phyloP scores from a whole-genome alignment of 1,140 invertebrate species.

The Maniola jurtina region DNA sequence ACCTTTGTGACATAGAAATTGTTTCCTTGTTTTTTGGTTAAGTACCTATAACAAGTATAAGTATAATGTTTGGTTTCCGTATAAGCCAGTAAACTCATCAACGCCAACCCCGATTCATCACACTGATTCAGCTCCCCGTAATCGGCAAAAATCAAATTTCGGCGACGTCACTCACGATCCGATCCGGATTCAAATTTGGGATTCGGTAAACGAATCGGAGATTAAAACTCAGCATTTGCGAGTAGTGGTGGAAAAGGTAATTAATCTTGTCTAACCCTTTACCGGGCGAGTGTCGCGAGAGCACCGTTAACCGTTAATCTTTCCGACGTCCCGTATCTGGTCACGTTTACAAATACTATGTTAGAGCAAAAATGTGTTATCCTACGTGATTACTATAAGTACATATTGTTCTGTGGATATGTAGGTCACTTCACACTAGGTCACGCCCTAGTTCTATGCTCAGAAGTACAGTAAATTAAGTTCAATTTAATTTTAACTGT shows the following conservation, averaged over 20 bases:
- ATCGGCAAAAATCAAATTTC: slow-evolving; percentile 7
- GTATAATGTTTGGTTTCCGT: too few relatives aligned
- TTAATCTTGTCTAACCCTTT: slow-evolving; percentile 24
- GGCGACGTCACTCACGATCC: not conserved
- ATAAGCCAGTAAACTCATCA: not conserved
- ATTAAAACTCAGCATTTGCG: slow-evolving; percentile 19
- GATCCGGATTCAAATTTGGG: slow-evolving; percentile 16
- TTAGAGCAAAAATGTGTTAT: not conserved
- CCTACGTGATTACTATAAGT: too few relatives aligned
- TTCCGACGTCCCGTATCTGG: slow-evolving; percentile 6
- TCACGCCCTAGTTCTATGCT: too few relatives aligned
- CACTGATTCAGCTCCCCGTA: not conserved
- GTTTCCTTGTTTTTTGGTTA: too few relatives aligned
- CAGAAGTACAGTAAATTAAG: too few relatives aligned
- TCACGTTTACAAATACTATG: slow-evolving; percentile 13
- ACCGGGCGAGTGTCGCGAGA: slow-evolving; percentile 11
- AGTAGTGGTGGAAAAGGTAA: slow-evolving; percentile 13
- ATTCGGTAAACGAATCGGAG: slow-evolving; percentile 13
- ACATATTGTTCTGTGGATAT: too few relatives aligned
- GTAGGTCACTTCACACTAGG: too few relatives aligned
- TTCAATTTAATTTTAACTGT: too few relatives aligned
- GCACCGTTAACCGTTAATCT: slow-evolving; percentile 21
- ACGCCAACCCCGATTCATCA: not conserved
- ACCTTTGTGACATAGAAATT: too few relatives aligned
- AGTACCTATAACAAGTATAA: too few relatives aligned